Evolutionary conservation across 2,113 vertebrate genomes (phyloP), one percentile per base, ranked within the genome.

Genomic region (Diadophis punctatus): DNA sequence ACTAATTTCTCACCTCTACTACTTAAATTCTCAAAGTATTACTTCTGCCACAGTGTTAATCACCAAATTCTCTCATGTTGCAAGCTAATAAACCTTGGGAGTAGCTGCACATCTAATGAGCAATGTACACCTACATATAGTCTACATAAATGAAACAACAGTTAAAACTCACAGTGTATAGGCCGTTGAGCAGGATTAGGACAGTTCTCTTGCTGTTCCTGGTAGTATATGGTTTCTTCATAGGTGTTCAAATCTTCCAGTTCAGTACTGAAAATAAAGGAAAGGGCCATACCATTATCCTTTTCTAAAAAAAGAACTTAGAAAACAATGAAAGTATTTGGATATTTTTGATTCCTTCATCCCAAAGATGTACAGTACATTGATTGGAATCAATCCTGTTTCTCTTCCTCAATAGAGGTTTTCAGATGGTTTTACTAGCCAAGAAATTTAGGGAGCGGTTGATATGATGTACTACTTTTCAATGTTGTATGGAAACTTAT

Each of bases 241-340:
- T 97, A 97, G 95, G 96, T 95, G 95, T 93, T 92, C 94, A n/a
- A 27, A 68, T 96, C 97, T 97, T 97, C 97, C 93, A 92, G 92
- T 53, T 92, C 96, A 93, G 94, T 85, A 46, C 97, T 97, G 93
- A 97, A 46, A 95, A 96, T 56, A 94, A 86, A 46, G 52, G 91
- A 95, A 22, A 2, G 4, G 16, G 8, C 34, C 34, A 22, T 80
- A 80, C 16, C 74, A 80, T 80, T 80, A 80, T 22, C 11, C 86
- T 0, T 1, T 3, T 1, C 91, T 90, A 90, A n/a, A 27, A 92
- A 92, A 87, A 90, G 51, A 74, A 22, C 34, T 80, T 43, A 9
- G 34, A 80, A 80, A 39, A 43, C 34, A 80, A 80, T 80, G 8
- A 22, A 80, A 43, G 43, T 11, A 48, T 30, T 18, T n/a, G 1